A percentile compares a stretch with the other conserved stretches of the same genome.
Evolutionary conservation across 2,888 invertebrate species (phyloP).

Genomic region (Caenorhabditis sp.): DNA sequence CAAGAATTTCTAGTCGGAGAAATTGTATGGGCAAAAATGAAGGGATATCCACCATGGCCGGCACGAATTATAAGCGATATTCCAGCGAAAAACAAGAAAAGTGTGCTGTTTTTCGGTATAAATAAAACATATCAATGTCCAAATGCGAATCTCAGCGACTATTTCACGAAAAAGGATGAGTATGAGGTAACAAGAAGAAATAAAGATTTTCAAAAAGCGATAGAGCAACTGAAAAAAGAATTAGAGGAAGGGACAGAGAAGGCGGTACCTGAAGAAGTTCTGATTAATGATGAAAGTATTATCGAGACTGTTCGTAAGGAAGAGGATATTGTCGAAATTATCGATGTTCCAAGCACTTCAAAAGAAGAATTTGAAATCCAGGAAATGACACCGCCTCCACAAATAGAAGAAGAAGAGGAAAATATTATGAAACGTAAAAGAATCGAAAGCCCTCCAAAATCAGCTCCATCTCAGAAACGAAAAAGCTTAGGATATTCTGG

Average conservation of each 20-base stretch:
- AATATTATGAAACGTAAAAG: slow-evolving; percentile 4
- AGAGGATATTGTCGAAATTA: not conserved
- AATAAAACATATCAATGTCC: slow-evolving; percentile 11
- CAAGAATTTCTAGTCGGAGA: slow-evolving; percentile 26
- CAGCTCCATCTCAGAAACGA: slow-evolving; percentile 15
- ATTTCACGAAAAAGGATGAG: slow-evolving; percentile 19
- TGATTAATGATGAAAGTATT: not conserved
- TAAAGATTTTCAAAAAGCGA: slow-evolving; percentile 2
- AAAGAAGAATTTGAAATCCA: not conserved
- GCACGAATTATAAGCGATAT: slow-evolving; percentile 78
- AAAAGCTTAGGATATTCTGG: slow-evolving; percentile 35
- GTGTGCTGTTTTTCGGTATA: slow-evolving; percentile 15
- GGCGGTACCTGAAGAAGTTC: not conserved
- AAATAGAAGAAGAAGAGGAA: slow-evolving; percentile 10
- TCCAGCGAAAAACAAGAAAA: slow-evolving; percentile 3
- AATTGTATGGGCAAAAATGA: slow-evolving; percentile 91
- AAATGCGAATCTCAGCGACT: slow-evolving; percentile 17
- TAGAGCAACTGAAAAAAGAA: not conserved
- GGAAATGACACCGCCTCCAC: not conserved
- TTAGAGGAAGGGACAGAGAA: not conserved
- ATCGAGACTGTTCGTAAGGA: not conserved
- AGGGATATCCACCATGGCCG: slow-evolving; percentile 97
- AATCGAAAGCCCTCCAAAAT: slow-evolving; percentile 9
- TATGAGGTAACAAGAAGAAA: slow-evolving; percentile 14
- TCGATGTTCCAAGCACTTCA: not conserved